Evolutionary conservation across 2,888 invertebrate genomes (phyloP), one percentile per base, ranked within the genome.

Genomic region (Mechanitis mazaeus): DNA sequence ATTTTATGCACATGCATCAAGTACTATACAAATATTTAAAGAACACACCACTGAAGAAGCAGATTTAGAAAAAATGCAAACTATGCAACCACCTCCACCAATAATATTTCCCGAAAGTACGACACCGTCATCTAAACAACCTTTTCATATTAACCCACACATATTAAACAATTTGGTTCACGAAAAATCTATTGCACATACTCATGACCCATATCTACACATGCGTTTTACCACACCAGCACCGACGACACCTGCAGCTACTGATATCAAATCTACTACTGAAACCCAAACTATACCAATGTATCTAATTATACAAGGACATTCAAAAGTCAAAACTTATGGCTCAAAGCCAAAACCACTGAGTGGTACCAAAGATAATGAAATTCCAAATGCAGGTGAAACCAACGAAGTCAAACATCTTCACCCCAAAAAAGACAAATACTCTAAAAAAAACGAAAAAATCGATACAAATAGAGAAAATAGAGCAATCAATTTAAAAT

Each of bases 271-370:
- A 66, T 68, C 77, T 47, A 76, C 83, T 33, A 81, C 82, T 5
- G 85, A 84, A 72, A 91, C 92, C 68, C 92, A 93, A 0, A 83
- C 87, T 2, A 91, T 92, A 59, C 93, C 94, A 0, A 83, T 94
- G 92, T 95, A 95, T 75, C 87, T 95, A 33, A 95, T 96, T 38
- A 95, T 95, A 71, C 95, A 96, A 80, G 95, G 95, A 0, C 95
- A 96, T 78, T 95, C 95, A 0, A 95, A 95, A 85, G 95, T 96
- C 0, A 95, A 95, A 85, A 95, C 94, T 0, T 96, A 96, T 74
- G 94, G 95, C 12, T 93, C 31, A 28, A 50, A 50, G 31, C 50
- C 50, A 4, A 50, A 50, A 63, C 75, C 63, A n/a, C 35, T 28
- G 7, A 64, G 33, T 45, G 76, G 80, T 53, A 71, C 75, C 1